These are phyloP conservation scores for Hippopotamyrus pictus DNA, from an alignment of 2,797 vertebrate genomes.

Conservation along the genomic window DNA sequence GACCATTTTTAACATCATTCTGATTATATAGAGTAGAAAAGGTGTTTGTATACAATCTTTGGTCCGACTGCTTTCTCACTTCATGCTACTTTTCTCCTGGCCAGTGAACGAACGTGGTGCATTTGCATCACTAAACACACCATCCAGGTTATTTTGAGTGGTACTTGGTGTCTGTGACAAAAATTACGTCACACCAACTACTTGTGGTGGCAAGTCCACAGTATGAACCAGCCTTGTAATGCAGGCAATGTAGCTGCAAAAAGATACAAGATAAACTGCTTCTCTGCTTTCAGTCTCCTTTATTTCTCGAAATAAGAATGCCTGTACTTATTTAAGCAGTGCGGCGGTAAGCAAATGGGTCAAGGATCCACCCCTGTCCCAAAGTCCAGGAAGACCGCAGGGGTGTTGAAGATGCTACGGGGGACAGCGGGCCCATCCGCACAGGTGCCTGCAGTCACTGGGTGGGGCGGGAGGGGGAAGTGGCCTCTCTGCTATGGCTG, in stretches of 20 bases:
- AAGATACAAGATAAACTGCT: neutral
- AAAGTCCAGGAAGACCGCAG: conserved; percentile 5
- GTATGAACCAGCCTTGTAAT: neutral
- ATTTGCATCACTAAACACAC: too few species aligned
- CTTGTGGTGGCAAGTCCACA: neutral
- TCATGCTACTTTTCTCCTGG: neutral
- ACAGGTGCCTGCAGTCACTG: neutral
- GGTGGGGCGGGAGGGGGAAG: too few species aligned
- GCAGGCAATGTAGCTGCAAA: neutral
- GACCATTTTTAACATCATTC: neutral
- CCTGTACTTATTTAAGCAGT: conserved; percentile 42
- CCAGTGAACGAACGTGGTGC: neutral
- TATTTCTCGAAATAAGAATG: neutral
- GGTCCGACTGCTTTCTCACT: neutral
- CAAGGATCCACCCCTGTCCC: conserved; percentile 37
- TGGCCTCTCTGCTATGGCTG: neutral
- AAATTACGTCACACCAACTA: too few species aligned
- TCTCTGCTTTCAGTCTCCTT: neutral
- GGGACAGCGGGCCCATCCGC: neutral
- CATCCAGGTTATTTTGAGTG: too few species aligned
- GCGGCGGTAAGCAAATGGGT: conserved; percentile 34
- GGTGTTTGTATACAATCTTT: neutral
- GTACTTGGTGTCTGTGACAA: neutral
- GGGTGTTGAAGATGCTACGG: conserved; percentile 32
- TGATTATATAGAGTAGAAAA: neutral